Conservation (phyloP, 2,797 vertebrate genomes). For the Rhadinocentrus ornatus region DNA sequence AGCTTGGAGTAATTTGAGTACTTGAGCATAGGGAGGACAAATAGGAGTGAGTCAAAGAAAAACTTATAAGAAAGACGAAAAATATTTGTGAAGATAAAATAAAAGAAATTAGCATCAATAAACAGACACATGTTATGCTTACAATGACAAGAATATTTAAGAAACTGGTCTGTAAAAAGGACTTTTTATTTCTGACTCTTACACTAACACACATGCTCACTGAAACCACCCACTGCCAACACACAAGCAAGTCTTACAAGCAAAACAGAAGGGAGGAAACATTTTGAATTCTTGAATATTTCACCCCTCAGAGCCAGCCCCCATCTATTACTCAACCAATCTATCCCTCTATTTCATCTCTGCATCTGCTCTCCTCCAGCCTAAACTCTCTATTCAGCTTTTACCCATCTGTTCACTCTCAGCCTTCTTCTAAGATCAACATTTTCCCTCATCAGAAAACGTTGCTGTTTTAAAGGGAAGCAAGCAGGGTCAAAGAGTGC, state of each 20-base stretch:
- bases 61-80: slow-evolving; percentile 21
- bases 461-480: slow-evolving; percentile 6
- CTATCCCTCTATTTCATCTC: slow-evolving; percentile 29
- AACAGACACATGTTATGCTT: slow-evolving; percentile 44
- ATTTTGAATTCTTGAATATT: slow-evolving; percentile 52
- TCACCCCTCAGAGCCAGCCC: slow-evolving; percentile 54
- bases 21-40: slow-evolving; percentile 43
- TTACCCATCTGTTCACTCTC: slow-evolving; percentile 19
- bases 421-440: slow-evolving; percentile 8
- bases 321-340: slow-evolving; percentile 48
- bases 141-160: slow-evolving; percentile 26
- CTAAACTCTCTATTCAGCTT: slow-evolving; percentile 22
- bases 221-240: slow-evolving; percentile 47
- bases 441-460: slow-evolving; percentile 14
- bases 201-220: slow-evolving; percentile 24
- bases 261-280: slow-evolving; percentile 16
- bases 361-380: slow-evolving; percentile 19
- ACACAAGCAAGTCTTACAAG: slow-evolving; percentile 49
- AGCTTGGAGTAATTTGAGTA: slow-evolving; percentile 56
- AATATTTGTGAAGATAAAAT: slow-evolving; percentile 24
- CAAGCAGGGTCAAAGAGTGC: slow-evolving; percentile 8
- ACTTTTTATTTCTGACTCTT: slow-evolving; percentile 6
- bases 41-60: slow-evolving; percentile 22
- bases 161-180: slow-evolving; percentile 22
- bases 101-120: slow-evolving; percentile 45